A percentile compares a stretch with the other conserved stretches of the same genome.
These are phyloP conservation scores for Euspilapteryx auroguttella DNA, from an alignment of 2,888 invertebrate genomes.

Conservation along the genomic window DNA sequence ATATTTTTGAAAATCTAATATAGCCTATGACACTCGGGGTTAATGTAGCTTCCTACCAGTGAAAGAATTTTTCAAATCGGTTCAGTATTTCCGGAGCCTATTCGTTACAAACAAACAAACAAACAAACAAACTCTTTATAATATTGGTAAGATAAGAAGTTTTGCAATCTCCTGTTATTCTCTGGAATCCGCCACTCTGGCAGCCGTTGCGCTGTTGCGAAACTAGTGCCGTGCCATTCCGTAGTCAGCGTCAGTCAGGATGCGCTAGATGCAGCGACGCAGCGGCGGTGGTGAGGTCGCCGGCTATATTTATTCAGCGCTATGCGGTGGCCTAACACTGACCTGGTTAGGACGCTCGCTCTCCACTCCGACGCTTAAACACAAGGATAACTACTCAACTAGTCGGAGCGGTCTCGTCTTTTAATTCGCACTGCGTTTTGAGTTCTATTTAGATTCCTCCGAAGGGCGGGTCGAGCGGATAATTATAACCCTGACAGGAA, in stretches of 20 bases:
- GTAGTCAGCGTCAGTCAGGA: constrained; percentile 7
- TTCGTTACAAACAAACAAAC: too few relatives aligned
- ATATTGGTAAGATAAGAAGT: too few relatives aligned
- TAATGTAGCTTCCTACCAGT: too few relatives aligned
- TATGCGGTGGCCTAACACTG: constrained; percentile 54
- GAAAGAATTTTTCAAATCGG: too few relatives aligned
- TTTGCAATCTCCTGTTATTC: constrained; percentile 25
- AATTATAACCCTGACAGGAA: constrained; percentile 52
- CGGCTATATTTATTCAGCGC: constrained; percentile 39
- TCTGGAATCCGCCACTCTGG: constrained; percentile 35
- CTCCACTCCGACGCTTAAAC: constrained; percentile 29
- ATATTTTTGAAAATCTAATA: too few relatives aligned
- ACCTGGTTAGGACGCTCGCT: constrained; percentile 32
- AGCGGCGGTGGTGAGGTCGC: constrained; percentile 2
- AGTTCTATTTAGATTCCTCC: constrained; percentile 24
- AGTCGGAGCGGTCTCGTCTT: too few relatives aligned
- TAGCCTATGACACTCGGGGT: too few relatives aligned
- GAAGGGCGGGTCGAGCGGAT: constrained; percentile 38
- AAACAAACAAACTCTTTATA: too few relatives aligned
- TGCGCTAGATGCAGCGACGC: constrained; percentile 3
- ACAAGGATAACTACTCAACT: constrained; percentile 28
- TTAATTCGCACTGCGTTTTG: too few relatives aligned
- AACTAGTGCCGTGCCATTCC: constrained; percentile 19
- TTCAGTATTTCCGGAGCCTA: too few relatives aligned
- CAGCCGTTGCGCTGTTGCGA: constrained; percentile 31